Conservation (phyloP, 2,888 invertebrate genomes). For the Lepas anatifera region DNA sequence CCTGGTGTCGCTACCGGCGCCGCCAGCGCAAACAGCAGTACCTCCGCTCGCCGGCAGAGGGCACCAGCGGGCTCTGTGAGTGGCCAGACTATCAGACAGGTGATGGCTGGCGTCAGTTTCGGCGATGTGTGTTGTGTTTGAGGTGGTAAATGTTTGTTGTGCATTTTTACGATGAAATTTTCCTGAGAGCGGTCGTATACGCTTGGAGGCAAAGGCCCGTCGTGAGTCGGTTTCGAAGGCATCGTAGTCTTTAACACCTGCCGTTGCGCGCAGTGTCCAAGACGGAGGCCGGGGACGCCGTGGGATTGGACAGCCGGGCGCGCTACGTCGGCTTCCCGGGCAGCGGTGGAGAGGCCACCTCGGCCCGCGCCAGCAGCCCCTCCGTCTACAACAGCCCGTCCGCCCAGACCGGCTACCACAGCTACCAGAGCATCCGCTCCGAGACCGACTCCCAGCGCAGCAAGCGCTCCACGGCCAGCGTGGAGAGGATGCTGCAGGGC, state of each 20-base stretch:
- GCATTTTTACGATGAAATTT: too few relatives aligned
- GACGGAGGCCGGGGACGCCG: not conserved
- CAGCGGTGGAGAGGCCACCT: not conserved
- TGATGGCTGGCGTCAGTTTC: too few relatives aligned
- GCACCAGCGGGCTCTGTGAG: not conserved
- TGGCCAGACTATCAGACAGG: not conserved
- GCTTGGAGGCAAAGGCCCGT: too few relatives aligned
- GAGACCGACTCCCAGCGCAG: not conserved
- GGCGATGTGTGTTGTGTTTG: too few relatives aligned
- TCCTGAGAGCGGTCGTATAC: too few relatives aligned
- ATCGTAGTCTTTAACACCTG: too few relatives aligned
- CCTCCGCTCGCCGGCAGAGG: conserved; percentile 8
- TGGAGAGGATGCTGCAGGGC: not conserved
- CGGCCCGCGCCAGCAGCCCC: not conserved
- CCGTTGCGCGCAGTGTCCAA: not conserved
- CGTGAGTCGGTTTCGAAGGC: too few relatives aligned
- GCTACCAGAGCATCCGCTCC: conserved; percentile 1
- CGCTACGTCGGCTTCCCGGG: not conserved
- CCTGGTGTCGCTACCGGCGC: conserved; percentile 60
- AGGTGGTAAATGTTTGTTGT: too few relatives aligned
- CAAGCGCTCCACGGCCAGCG: not conserved
- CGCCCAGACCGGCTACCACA: not conserved
- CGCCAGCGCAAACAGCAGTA: conserved; percentile 25
- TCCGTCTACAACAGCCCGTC: not conserved
- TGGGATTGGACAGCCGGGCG: not conserved